These are phyloP conservation scores for Cordilura impudica DNA, from an alignment of 2,888 invertebrate species.

Conservation along the genomic window DNA sequence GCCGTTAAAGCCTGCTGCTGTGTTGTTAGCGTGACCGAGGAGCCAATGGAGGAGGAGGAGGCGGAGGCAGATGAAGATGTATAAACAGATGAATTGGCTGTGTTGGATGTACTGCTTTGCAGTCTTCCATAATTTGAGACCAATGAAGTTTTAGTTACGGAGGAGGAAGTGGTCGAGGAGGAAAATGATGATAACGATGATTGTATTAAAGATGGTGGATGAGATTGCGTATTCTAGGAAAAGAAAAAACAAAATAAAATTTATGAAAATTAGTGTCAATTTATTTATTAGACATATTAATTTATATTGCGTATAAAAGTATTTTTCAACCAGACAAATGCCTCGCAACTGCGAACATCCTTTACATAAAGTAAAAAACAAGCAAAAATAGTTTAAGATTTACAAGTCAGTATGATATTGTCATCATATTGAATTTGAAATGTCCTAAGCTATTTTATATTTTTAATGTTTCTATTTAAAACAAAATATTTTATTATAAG, in stretches of 20 bases:
- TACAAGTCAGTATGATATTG: no score
- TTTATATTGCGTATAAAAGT: no score
- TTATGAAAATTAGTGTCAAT: no score
- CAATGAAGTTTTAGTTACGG: conserved; percentile 38
- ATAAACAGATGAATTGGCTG: conserved; percentile 14
- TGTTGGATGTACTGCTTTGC: conserved; percentile 53
- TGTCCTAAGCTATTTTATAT: no score
- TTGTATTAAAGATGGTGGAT: conserved; percentile 63
- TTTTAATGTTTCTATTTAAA: no score
- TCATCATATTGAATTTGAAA: no score
- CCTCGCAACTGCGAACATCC: no score
- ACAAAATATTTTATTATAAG: no score
- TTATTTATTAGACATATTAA: no score
- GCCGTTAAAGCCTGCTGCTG: conserved; percentile 35
- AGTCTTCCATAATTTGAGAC: conserved; percentile 53
- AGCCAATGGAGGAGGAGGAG: conserved; percentile 8
- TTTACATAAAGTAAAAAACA: no score
- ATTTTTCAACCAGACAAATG: no score
- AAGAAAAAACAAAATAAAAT: neutral
- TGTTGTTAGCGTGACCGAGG: conserved; percentile 18
- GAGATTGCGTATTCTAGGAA: conserved; percentile 76
- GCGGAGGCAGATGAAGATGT: conserved; percentile 28
- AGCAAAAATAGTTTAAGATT: no score
- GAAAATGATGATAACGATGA: conserved; percentile 24
- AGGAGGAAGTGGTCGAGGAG: conserved; percentile 25